phyloP scores from a whole-genome alignment of 2,888 invertebrate species.

The Bombylius major region DNA sequence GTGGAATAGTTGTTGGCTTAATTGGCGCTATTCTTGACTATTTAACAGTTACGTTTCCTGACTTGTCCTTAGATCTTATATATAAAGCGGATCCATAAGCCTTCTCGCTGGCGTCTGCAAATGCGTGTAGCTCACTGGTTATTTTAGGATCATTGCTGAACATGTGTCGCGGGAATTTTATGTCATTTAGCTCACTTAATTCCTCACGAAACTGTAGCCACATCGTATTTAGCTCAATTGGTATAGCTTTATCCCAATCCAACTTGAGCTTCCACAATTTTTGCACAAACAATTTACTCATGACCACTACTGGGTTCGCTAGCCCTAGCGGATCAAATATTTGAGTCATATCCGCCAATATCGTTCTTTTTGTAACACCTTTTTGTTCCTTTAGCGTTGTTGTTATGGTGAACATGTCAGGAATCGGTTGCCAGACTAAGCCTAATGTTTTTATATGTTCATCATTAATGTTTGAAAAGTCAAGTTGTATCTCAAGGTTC shows the following conservation, averaged over 20 bases:
- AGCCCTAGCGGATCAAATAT: conserved; percentile 3
- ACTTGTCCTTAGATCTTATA: not conserved
- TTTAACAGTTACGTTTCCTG: conserved; percentile 6
- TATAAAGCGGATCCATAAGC: conserved; percentile 3
- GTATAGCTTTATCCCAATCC: not conserved
- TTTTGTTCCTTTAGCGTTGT: not conserved
- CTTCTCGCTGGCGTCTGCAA: conserved; percentile 2
- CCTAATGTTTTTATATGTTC: not conserved
- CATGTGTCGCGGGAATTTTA: not conserved
- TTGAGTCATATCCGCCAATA: conserved; percentile 4
- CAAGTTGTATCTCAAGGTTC: not conserved
- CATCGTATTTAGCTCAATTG: not conserved
- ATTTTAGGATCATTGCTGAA: not conserved
- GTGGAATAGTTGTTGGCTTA: conserved; percentile 15
- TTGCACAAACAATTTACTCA: not conserved
- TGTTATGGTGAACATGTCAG: conserved; percentile 6
- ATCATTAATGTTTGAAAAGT: too few species aligned
- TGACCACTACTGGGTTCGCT: conserved; percentile 8
- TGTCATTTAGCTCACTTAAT: not conserved
- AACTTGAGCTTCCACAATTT: not conserved
- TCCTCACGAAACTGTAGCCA: not conserved
- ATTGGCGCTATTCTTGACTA: conserved; percentile 10
- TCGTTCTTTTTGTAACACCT: conserved; percentile 6
- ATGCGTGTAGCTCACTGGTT: not conserved
- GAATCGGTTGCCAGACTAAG: conserved; percentile 7